A percentile compares a stretch with the other conserved stretches of the same genome.
Evolutionary conservation across 2,888 invertebrate species (phyloP).

Genomic region (Callinectes sapidus): DNA sequence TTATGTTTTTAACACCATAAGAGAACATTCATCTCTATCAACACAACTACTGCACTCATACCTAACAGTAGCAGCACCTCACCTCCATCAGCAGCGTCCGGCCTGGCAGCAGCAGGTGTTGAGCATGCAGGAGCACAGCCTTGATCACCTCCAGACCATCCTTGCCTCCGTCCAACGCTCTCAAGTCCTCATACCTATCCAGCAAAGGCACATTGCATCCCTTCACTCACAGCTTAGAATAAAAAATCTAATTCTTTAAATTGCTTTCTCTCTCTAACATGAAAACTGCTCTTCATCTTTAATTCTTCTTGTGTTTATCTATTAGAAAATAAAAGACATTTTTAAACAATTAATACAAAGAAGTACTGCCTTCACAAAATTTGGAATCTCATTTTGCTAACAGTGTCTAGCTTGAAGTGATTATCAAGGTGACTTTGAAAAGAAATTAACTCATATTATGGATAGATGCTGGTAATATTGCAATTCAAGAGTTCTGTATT

Average conservation of each 20-base stretch:
- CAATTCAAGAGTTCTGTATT: too few relatives aligned
- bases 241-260: not conserved
- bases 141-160: conserved; percentile 80
- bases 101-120: conserved; percentile 76
- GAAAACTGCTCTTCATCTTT: not conserved
- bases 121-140: conserved; percentile 79
- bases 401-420: too few relatives aligned
- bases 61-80: not conserved
- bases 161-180: conserved; percentile 81
- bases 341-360: too few relatives aligned
- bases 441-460: too few relatives aligned
- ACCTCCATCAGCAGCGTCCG: conserved; percentile 81
- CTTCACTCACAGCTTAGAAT: not conserved
- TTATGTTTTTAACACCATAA: too few relatives aligned
- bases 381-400: too few relatives aligned
- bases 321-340: too few relatives aligned
- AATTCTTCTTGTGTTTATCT: not conserved
- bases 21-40: too few relatives aligned
- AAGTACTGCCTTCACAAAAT: too few relatives aligned
- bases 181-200: conserved; percentile 81
- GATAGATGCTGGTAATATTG: too few relatives aligned
- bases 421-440: not conserved
- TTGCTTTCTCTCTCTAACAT: not conserved
- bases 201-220: not conserved
- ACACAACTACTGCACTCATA: not conserved